A percentile compares a stretch with the other conserved stretches of the same genome.
phyloP scores from a whole-genome alignment of 2,113 vertebrate genomes.

The cat (Felis catus) region F.catus_Fca126_mat1.0 CM031419.1:199604501-199605000 shows the following conservation, averaged over 20 bases:
- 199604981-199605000: background rate
- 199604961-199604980: constrained; percentile 18
- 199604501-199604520: background rate
- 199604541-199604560: constrained; percentile 53
- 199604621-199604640: constrained; percentile 95
- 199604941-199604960: background rate
- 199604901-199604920: background rate
- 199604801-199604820: background rate
- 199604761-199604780: background rate
- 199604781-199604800: background rate
- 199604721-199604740: background rate
- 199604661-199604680: constrained; percentile 94
- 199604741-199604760: background rate
- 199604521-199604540: constrained; percentile 66
- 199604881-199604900: background rate
- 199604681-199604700: constrained; percentile 76
- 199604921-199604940: background rate
- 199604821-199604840: background rate
- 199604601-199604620: constrained; percentile 92
- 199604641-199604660: constrained; percentile 93
- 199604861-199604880: background rate
- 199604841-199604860: background rate
- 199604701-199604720: constrained; percentile 32
- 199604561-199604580: constrained; percentile 90
- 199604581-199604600: constrained; percentile 85